Base-by-base conservation (phyloP, 2,888 invertebrate species). In the Adela reaumurella region DNA sequence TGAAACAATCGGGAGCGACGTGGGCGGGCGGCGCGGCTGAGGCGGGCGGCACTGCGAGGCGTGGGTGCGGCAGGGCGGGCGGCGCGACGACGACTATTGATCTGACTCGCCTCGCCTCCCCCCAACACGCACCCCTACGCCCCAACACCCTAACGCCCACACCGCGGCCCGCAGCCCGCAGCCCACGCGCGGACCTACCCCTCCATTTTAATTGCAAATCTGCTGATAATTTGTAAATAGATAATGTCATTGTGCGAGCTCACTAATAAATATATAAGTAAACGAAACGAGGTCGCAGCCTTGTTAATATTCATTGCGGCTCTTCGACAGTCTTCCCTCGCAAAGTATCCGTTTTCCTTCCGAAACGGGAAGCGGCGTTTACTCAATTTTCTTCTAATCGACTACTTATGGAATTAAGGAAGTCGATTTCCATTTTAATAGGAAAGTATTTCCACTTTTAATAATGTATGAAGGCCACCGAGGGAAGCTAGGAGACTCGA, bases 221-320 rank as follows among this genome's bases (percentile, higher is more conserved):
- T 74, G 72, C 74, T 69, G 78, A 76, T 77, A 76, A 78, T 76
- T 74, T 70, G 73, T 73, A 77, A 78, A 78, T 76, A 77, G 76
- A 77, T 77, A 78, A 74, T 73, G 65, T 69, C 63, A 74, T 78
- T 76, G 74, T 72, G 71, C 35, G 11, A 35, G 35, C 35, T 35
- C 35, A 35, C 35, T 35, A 35, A 35, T 35, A 35, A 35, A 35
- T 3, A 24, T 8, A 4, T 8, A 6, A 24, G 24, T 35, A 14
- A 35, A 35, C 35, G 35, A 35, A 35, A 14, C 35, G 35, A 35
- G 35, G 35, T 35, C 35, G 14, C n/a, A 24, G 11, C 14, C 35
- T 35, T 11, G 14, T 35, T 14, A 35, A 35, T 35, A 35, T 35
- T 35, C 35, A 35, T 35, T 8, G 24, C 24, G 4, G 24, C 24